phyloP scores from a whole-genome alignment of 1,140 invertebrate genomes.

The Antheraea pernyi region DNA sequence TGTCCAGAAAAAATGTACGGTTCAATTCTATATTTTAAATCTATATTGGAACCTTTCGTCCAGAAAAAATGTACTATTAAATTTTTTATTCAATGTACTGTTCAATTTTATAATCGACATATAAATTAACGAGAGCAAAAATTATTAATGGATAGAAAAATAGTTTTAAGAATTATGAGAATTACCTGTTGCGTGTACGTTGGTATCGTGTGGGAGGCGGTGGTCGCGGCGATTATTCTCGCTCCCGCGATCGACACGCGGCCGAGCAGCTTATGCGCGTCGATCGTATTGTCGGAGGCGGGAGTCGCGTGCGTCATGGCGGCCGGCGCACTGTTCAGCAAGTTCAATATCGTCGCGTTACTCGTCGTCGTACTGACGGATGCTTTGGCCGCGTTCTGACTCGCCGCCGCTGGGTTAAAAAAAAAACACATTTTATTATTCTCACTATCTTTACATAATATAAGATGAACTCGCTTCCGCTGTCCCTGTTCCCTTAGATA shows the following conservation, averaged over 20 bases:
- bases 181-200: slow-evolving; percentile 63
- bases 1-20: too few relatives aligned
- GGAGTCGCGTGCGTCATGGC: slow-evolving; percentile 79
- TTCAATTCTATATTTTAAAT: too few relatives aligned
- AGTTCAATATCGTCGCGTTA: slow-evolving; percentile 86
- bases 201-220: slow-evolving; percentile 49
- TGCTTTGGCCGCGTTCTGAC: slow-evolving; percentile 75
- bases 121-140: too few relatives aligned
- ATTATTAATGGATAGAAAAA: too few relatives aligned
- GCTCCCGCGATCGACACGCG: slow-evolving; percentile 60
- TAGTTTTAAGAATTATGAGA: not conserved
- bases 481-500: too few relatives aligned
- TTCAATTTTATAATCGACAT: too few relatives aligned
- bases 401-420: slow-evolving; percentile 52
- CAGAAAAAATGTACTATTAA: too few relatives aligned
- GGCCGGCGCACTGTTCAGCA: slow-evolving; percentile 86
- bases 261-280: slow-evolving; percentile 56
- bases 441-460: too few relatives aligned
- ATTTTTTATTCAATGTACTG: too few relatives aligned
- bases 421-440: too few relatives aligned
- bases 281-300: slow-evolving; percentile 50
- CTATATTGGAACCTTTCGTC: too few relatives aligned
- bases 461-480: too few relatives aligned
- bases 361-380: slow-evolving; percentile 77
- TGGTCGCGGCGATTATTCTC: slow-evolving; percentile 51